Conservation (phyloP, 2,113 vertebrate genomes). For the Nibea coibor region DNA sequence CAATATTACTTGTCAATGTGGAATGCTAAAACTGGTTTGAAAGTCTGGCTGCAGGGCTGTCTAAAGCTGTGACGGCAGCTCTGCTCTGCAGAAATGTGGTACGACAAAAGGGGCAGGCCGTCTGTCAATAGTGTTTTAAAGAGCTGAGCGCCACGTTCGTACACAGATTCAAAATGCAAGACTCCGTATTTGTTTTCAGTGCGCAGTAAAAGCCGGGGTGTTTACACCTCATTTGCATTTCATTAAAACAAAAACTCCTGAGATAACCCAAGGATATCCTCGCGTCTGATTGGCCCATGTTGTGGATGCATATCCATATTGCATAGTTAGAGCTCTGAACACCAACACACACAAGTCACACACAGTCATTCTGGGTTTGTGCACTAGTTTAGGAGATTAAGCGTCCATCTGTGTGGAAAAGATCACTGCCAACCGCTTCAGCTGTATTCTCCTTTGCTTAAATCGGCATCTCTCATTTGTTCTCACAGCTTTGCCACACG, state of each 20-base stretch:
- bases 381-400: background rate
- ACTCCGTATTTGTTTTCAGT: background rate
- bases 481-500: background rate
- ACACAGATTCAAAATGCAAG: constrained; percentile 29
- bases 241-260: background rate
- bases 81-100: constrained; percentile 23
- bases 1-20: constrained; percentile 25
- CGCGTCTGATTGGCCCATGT: background rate
- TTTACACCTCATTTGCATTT: background rate
- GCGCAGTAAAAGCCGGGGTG: background rate
- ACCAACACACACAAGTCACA: background rate
- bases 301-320: background rate
- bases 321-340: background rate
- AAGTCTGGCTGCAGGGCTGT: constrained; percentile 33
- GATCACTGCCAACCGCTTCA: background rate
- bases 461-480: background rate
- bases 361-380: background rate
- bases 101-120: constrained; percentile 27
- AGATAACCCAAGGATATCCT: background rate
- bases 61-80: background rate
- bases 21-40: constrained; percentile 18
- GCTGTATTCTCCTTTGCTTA: background rate
- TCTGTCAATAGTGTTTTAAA: constrained; percentile 17
- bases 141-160: constrained; percentile 6
- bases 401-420: background rate